Evolutionary conservation across 2,888 invertebrate species (phyloP), one percentile per base, ranked within the genome.

Genomic region (Pherbina coryleti): DNA sequence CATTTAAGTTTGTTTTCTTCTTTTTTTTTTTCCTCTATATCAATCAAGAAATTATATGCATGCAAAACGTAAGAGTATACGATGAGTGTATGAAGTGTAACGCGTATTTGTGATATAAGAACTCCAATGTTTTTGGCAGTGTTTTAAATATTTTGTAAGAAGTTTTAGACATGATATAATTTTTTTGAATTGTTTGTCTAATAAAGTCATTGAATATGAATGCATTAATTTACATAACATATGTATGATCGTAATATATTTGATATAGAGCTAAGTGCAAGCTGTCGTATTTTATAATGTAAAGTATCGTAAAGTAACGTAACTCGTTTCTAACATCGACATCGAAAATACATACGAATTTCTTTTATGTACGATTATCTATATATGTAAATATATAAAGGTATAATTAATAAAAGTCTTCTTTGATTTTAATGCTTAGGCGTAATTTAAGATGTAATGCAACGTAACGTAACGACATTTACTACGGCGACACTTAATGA

Each of bases 391-490:
- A 67, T 37, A 60, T 60, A 25, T 60, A 60, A 22, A 28, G 28
- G 57, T 60, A 37, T 67, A 67, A 44, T 34, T 67, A 67, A 8
- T 67, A 67, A 64, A 64, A 67, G 67, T 67, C 67, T 67, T 67
- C 67, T 67, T 67, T 67, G 67, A 67, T 67, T 67, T 66, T 60
- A n/a, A 67, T 67, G 34, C 67, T 67, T 67, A 37, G 67, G 1
- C 37, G 31, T 37, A 37, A 3, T 31, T 25, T 19, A 57, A n/a
- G 55, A 22, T 55, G 22, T 22, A 55, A 55, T 11, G 55, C 19
- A 60, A 67, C 67, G 67, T 44, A 67, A 67, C 37, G 11, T 67
- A 37, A 67, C 44, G 67, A 60, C 67, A 44, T 37, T 19, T 37
- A 66, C 34, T 66, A 66, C 37, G 37, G 19, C 44, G 37, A 67